Percentiles rank a stretch among this genome's conserved stretches.
These are phyloP conservation scores for Meloe dianella DNA, from an alignment of 2,888 invertebrate genomes.

Conservation along the genomic window DNA sequence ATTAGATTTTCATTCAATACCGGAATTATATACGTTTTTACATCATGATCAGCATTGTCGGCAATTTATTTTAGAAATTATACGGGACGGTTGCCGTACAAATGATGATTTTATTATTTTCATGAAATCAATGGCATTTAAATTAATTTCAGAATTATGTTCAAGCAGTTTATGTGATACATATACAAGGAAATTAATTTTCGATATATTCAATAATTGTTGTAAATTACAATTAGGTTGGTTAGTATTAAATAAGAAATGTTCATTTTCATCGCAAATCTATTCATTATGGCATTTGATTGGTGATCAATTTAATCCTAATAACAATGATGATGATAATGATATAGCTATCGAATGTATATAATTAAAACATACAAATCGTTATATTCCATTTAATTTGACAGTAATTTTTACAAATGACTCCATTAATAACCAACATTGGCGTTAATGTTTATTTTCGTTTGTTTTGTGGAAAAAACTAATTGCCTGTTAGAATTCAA, in stretches of 20 bases:
- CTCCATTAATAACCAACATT: too few relatives aligned
- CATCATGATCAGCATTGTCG: slow-evolving; percentile 71
- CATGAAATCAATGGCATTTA: slow-evolving; percentile 76
- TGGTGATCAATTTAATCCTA: not conserved
- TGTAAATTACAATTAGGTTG: slow-evolving; percentile 70
- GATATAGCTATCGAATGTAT: not conserved
- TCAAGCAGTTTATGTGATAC: slow-evolving; percentile 68
- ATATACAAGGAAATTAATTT: slow-evolving; percentile 68
- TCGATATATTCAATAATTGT: slow-evolving; percentile 69
- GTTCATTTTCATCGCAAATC: slow-evolving; percentile 77
- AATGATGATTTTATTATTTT: slow-evolving; percentile 76
- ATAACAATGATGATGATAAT: not conserved
- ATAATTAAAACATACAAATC: not conserved
- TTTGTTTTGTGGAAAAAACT: too few relatives aligned
- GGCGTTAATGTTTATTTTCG: too few relatives aligned
- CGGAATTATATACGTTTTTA: slow-evolving; percentile 85
- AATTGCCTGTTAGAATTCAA: too few relatives aligned
- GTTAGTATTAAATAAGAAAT: slow-evolving; percentile 69
- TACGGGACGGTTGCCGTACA: slow-evolving; percentile 78
- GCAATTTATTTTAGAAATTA: slow-evolving; percentile 78
- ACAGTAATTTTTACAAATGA: too few relatives aligned
- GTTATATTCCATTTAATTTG: too few relatives aligned
- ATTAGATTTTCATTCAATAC: slow-evolving; percentile 79
- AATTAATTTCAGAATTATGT: slow-evolving; percentile 77
- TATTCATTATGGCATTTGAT: slow-evolving; percentile 39